Conservation (phyloP, 2,888 invertebrate species). For the Chrysomela aeneicollis region DNA sequence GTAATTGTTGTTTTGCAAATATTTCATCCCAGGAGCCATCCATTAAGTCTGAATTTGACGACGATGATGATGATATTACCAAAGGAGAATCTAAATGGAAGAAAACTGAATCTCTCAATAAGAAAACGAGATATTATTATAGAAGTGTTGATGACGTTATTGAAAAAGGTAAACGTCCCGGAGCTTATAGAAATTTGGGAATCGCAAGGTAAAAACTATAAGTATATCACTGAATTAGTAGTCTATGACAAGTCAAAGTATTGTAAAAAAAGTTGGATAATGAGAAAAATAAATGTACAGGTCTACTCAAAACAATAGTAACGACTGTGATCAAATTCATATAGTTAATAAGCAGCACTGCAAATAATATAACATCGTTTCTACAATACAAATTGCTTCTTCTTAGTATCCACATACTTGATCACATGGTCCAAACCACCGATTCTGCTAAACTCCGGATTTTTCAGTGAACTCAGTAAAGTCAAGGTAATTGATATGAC, state of each 20-base stretch:
- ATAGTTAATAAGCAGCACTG: too few species aligned
- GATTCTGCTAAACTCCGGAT: not conserved
- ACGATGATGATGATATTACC: conserved; percentile 57
- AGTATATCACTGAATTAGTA: conserved; percentile 3
- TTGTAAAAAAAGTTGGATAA: too few species aligned
- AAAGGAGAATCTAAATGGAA: conserved; percentile 74
- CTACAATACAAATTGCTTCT: too few species aligned
- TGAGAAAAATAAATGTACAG: too few species aligned
- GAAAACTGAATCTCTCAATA: conserved; percentile 69
- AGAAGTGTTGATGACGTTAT: conserved; percentile 88
- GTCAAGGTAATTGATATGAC: conserved; percentile 99
- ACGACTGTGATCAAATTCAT: too few species aligned
- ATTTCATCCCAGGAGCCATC: conserved; percentile 39
- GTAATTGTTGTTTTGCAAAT: not conserved
- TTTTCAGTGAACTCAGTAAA: conserved; percentile 73
- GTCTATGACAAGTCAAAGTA: not conserved
- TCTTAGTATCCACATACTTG: too few species aligned
- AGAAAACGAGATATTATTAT: conserved; percentile 81
- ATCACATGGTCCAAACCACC: too few species aligned
- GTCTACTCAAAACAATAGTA: too few species aligned
- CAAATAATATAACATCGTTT: too few species aligned
- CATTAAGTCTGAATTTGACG: conserved; percentile 53
- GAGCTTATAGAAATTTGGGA: conserved; percentile 56
- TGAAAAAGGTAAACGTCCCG: conserved; percentile 80
- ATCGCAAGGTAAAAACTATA: conserved; percentile 55